Evolutionary conservation across 2,888 invertebrate species (phyloP).

Genomic region (Dynastes maya): DNA sequence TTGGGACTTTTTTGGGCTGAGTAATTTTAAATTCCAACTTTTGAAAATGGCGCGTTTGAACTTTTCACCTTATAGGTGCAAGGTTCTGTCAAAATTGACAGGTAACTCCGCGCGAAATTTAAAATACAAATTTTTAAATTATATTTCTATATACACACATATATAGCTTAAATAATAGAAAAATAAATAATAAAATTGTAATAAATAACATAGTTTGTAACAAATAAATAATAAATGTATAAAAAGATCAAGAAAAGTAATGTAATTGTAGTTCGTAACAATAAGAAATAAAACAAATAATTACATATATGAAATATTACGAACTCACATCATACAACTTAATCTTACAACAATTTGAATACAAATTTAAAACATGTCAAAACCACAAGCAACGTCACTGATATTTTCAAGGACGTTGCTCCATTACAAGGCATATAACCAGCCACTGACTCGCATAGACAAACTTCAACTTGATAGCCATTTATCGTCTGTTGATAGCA

Average conservation of each 20-base stretch:
- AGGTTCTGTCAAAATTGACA: no score
- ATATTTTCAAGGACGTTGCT: slow-evolving; percentile 41
- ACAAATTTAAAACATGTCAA: background rate
- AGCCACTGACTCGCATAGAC: slow-evolving; percentile 71
- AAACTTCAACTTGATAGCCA: slow-evolving; percentile 72
- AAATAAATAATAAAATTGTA: background rate
- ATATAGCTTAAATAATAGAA: background rate
- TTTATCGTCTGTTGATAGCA: slow-evolving; percentile 73
- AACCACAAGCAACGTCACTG: slow-evolving; percentile 11
- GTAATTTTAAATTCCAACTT: no score
- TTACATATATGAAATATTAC: background rate
- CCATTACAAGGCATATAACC: slow-evolving; percentile 71
- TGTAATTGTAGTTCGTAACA: background rate
- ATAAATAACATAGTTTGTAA: background rate
- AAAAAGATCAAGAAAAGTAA: slow-evolving; percentile 2
- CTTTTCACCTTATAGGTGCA: background rate
- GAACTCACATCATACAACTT: background rate
- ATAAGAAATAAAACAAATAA: background rate
- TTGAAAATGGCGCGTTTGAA: background rate
- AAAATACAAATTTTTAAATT: background rate
- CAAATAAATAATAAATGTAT: slow-evolving; percentile 14
- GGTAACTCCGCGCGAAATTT: background rate
- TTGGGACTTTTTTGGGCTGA: no score
- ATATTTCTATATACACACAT: background rate
- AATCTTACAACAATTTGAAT: background rate